Evolutionary conservation across 1,140 invertebrate species (phyloP).

Genomic region (Brachionus asplanchnoidis): DNA sequence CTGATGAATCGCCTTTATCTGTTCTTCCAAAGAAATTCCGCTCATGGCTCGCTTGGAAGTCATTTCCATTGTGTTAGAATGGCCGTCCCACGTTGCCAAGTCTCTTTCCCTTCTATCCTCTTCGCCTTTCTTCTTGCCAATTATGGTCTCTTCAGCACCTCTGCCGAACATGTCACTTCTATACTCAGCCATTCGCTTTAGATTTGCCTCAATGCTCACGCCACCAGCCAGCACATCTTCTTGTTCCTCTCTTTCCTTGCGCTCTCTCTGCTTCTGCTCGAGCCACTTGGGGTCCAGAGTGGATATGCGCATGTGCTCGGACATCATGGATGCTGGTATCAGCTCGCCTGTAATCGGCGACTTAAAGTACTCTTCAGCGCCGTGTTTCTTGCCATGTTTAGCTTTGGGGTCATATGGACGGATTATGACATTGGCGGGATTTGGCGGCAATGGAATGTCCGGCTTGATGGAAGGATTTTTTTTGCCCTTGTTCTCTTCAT

Average conservation of each 20-base stretch:
- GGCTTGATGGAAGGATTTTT: slow-evolving; percentile 48
- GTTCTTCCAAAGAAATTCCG: slow-evolving; percentile 90
- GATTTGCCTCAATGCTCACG: slow-evolving; percentile 84
- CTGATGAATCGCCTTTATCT: slow-evolving; percentile 92
- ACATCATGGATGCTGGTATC: slow-evolving; percentile 91
- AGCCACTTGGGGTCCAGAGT: slow-evolving; percentile 95
- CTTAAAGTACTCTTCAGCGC: slow-evolving; percentile 83
- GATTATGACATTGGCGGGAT: slow-evolving; percentile 77
- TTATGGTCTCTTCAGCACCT: slow-evolving; percentile 88
- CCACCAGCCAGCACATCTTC: slow-evolving; percentile 65
- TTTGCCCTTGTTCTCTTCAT: not conserved
- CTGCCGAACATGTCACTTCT: slow-evolving; percentile 99
- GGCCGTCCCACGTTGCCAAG: slow-evolving; percentile 95
- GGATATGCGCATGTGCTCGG: slow-evolving; percentile 92
- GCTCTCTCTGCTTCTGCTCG: slow-evolving; percentile 83
- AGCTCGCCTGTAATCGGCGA: slow-evolving; percentile 96
- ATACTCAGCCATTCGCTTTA: slow-evolving; percentile 90
- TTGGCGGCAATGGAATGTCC: slow-evolving; percentile 65
- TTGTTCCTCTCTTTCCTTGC: slow-evolving; percentile 73
- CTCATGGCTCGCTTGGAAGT: slow-evolving; percentile 81
- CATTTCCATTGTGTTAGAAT: slow-evolving; percentile 64
- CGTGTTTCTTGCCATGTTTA: slow-evolving; percentile 50
- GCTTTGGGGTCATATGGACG: slow-evolving; percentile 95
- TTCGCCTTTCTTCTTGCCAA: slow-evolving; percentile 97
- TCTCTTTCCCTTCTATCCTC: slow-evolving; percentile 72